phyloP scores from a whole-genome alignment of 2,888 invertebrate species.

The Chymomyza procnemis region DNA sequence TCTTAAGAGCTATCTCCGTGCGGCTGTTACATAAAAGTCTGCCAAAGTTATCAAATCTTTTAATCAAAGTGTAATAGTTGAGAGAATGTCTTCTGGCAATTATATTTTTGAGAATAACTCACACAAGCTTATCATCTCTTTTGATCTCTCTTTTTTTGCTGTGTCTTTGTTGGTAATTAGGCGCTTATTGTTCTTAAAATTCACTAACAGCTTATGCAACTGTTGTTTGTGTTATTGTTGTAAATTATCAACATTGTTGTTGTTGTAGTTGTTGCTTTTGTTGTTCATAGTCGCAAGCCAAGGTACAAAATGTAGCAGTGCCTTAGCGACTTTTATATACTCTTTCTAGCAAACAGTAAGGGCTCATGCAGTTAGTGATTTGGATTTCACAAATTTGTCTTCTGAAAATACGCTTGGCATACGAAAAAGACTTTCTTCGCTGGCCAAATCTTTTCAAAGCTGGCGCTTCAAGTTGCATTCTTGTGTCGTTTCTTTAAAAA shows the following conservation, averaged over 20 bases:
- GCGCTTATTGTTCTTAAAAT: neutral
- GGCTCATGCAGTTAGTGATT: no score
- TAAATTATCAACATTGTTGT: neutral
- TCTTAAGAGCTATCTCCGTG: no score
- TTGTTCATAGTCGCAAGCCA: neutral
- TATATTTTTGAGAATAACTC: neutral
- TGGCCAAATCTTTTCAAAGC: no score
- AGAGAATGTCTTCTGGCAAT: neutral
- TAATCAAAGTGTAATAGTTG: neutral
- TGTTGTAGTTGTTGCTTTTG: constrained; percentile 22
- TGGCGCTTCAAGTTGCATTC: no score
- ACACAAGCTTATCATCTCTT: neutral
- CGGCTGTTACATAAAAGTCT: no score
- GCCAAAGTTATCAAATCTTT: no score
- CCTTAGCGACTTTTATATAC: no score
- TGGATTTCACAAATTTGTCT: no score
- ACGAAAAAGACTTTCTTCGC: no score
- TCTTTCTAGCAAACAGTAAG: no score
- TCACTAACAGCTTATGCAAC: neutral
- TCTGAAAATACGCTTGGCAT: no score
- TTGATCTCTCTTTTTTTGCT: neutral
- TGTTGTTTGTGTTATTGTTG: neutral
- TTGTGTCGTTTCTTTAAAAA: no score
- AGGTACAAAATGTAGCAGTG: constrained; percentile 7
- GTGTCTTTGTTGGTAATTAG: neutral